Conservation (phyloP, 35 echinoderm and acorn worm genomes). For the Amphiura filiformis region DNA sequence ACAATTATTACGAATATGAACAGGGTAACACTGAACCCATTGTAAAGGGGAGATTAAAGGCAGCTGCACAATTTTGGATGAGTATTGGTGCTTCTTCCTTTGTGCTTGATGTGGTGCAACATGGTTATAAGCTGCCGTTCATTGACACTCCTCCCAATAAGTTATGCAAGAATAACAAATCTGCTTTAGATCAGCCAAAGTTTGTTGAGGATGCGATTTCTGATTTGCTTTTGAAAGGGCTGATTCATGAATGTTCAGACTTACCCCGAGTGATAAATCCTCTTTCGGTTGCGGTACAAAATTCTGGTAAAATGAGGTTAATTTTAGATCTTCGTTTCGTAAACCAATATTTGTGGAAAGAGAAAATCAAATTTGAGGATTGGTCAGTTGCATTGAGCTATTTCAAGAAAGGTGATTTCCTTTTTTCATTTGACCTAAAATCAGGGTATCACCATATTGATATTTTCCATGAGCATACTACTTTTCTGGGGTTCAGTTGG, state of each 20-base stretch:
- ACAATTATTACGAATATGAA: no score
- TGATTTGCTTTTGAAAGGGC: neutral
- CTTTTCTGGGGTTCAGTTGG: no score
- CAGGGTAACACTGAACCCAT: neutral
- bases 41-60: neutral
- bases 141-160: neutral
- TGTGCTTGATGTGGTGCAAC: neutral
- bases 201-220: slow-evolving; percentile 20
- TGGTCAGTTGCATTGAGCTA: no score
- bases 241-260: neutral
- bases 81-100: neutral
- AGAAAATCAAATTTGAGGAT: slow-evolving; percentile 33
- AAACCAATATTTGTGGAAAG: slow-evolving; percentile 37
- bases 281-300: slow-evolving; percentile 1
- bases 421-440: no score
- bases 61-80: neutral
- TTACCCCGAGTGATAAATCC: slow-evolving; percentile 12
- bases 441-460: no score
- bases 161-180: slow-evolving; percentile 14
- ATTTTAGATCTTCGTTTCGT: neutral
- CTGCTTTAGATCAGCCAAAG: neutral
- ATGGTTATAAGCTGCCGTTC: slow-evolving; percentile 33
- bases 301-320: slow-evolving; percentile 26
- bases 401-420: neutral
- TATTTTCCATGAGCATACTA: no score